Base-by-base conservation (phyloP, 2,113 vertebrate genomes). In the Calyptommatus sinebrachiatus region DNA sequence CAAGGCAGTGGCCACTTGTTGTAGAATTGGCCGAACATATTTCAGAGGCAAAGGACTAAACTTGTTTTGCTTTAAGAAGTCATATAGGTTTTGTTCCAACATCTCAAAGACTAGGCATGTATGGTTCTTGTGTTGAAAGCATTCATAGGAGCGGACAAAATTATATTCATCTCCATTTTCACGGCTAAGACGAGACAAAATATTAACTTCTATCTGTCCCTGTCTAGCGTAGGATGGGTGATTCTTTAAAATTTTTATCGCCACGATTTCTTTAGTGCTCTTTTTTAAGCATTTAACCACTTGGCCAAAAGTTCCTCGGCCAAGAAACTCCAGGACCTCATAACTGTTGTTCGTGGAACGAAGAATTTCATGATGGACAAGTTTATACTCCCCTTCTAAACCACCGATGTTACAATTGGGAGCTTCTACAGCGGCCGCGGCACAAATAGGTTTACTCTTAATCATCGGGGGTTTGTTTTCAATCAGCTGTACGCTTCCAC, bases 51-150 rank as follows among this genome's bases (percentile, higher is more conserved):
- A 94, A 0, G 98, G 98, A 75, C 98, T 99, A 92, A 99, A 99
- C 90, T 99, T 99, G 92, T 98, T 99, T 95, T 99, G 98, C 94
- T 99, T 99, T 81, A 99, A 88, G 89, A 99, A 99, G 94, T 99
- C 98, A 2, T 99, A 99, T 1, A 99, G 95, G 93, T 99, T 99
- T 95, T 99, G 98, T 90, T 99, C 98, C 90, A 99, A 95, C 98
- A 99, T 99, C 95, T 99, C 98, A 65, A 99, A 99, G 90, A 99
- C 98, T 90, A 99, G 97, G 94, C 98, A 99, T 81, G 98, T 99
- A 88, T 99, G 98, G 94, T 97, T 99, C 96, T 99, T 99, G 94
- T 99, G 98, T 93, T 99, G 98, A 95, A 99, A 99, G 92, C 98
- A 99, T 93, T 99, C 98, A 0, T 99, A 99, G 1, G 98, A 99